Base-by-base conservation (phyloP, 2,113 vertebrate genomes). In the Polypterus senegalus region DNA sequence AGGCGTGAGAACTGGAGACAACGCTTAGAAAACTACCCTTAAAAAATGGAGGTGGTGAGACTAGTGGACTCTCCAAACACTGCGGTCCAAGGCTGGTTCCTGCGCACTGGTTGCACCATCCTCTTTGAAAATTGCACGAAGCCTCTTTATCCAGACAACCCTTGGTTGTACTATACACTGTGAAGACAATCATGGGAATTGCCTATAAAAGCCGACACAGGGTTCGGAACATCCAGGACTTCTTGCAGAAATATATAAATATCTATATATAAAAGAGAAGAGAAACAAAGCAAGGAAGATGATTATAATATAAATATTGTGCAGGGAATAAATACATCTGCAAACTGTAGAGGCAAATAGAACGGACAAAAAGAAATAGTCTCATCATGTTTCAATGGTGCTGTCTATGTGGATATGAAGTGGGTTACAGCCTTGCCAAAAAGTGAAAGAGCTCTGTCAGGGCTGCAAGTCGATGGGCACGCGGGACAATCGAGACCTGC, bases 171-270 rank as follows among this genome's bases (percentile, higher is more conserved):
- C 88, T 77, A 89, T 91, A 95, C 94, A 97, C 93, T 97, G 93
- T 97, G 93, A 97, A 96, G 93, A 97, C 94, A 98, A 98, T 98
- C 95, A 93, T 93, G 92, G 90, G 88, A 91, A 89, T 83, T 83
- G 80, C 69, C 27, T 27, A 79, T 68, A 68, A 60, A 74, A 71
- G 61, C 69, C 61, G 73, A 73, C 66, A 68, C 70, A 71, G 62
- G 76, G 74, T 77, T 78, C 75, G 77, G 55, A 71, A 68, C 68
- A 79, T 79, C 73, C 72, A 82, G 66, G 77, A 76, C 76, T 79
- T 70, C 82, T 76, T 69, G 45, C 78, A 73, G 72, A 71, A 71
- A 68, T 65, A 71, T 70, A 78, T 79, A 54, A 27, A 51, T 27
- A 27, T 27, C 27, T 27, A 27, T 27, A 27, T 27, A 27, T 27